These are phyloP conservation scores for Gymnoscopelus braueri DNA, from an alignment of 2,797 vertebrate genomes.

Conservation along the genomic window DNA sequence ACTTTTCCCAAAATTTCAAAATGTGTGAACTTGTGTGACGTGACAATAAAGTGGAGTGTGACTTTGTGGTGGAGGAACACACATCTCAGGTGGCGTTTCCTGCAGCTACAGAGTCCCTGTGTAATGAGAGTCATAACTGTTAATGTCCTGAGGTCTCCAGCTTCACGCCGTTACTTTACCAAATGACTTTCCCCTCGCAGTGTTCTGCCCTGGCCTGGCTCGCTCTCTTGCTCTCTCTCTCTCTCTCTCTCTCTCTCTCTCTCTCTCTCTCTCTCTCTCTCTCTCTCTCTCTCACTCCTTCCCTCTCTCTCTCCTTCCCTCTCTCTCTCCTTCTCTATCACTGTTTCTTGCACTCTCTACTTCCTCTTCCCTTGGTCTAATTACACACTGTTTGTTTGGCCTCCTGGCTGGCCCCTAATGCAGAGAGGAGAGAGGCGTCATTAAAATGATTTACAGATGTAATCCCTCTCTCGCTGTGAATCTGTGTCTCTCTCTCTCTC, in stretches of 20 bases:
- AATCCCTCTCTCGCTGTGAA: constrained; percentile 43
- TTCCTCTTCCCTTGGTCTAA: constrained; percentile 71
- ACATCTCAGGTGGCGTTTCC: constrained; percentile 57
- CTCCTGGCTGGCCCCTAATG: constrained; percentile 70
- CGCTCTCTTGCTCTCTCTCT: background rate
- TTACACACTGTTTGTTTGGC: constrained; percentile 79
- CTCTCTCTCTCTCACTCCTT: too few species aligned
- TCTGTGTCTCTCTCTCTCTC: background rate
- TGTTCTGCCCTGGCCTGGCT: constrained; percentile 30
- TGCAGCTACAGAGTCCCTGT: constrained; percentile 40
- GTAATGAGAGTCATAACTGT: constrained; percentile 72
- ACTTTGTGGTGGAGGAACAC: background rate
- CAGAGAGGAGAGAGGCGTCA: constrained; percentile 64
- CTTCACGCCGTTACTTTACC: constrained; percentile 71
- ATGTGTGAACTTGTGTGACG: too few species aligned
- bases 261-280: too few species aligned
- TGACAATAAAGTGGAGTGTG: too few species aligned
- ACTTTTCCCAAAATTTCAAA: too few species aligned
- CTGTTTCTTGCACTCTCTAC: constrained; percentile 47
- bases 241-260: background rate
- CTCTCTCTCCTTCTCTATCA: too few species aligned
- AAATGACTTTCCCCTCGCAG: constrained; percentile 63
- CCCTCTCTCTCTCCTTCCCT: too few species aligned
- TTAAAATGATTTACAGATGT: constrained; percentile 78
- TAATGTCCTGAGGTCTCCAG: constrained; percentile 71